phyloP scores from a whole-genome alignment of 1,140 invertebrate genomes.

The Tetramorium alpestre region DNA sequence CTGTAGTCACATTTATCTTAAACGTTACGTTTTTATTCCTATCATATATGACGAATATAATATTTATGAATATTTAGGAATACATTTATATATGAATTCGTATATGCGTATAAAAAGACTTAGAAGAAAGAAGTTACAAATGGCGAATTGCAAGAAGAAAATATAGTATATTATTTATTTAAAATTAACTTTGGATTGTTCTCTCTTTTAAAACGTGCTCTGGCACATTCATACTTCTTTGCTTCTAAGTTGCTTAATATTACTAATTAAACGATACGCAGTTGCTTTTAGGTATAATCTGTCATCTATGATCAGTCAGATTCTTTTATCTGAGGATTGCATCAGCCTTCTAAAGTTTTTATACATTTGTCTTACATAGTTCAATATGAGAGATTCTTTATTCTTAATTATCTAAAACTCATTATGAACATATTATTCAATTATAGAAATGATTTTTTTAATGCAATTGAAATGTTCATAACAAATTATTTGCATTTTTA shows the following conservation, averaged over 20 bases:
- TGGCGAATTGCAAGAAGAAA: background rate
- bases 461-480: conserved; percentile 44
- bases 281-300: background rate
- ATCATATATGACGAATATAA: background rate
- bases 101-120: background rate
- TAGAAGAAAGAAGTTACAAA: conserved; percentile 14
- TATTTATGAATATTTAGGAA: conserved; percentile 24
- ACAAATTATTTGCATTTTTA: conserved; percentile 10
- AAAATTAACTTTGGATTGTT: conserved; percentile 33
- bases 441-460: conserved; percentile 19
- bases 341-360: conserved; percentile 3
- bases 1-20: conserved; percentile 13
- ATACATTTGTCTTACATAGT: background rate
- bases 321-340: background rate
- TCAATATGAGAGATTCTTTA: conserved; percentile 53
- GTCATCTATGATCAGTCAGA: background rate
- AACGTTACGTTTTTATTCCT: conserved; percentile 25
- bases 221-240: conserved; percentile 11
- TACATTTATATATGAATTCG: background rate
- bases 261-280: background rate
- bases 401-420: conserved; percentile 3
- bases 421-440: conserved; percentile 2
- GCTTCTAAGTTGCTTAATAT: background rate
- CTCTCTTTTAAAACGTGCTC: background rate
- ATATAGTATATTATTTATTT: conserved; percentile 7